These are phyloP conservation scores for Charadrius vociferus DNA, from an alignment of 2,113 vertebrate genomes.

Conservation along the genomic window DNA sequence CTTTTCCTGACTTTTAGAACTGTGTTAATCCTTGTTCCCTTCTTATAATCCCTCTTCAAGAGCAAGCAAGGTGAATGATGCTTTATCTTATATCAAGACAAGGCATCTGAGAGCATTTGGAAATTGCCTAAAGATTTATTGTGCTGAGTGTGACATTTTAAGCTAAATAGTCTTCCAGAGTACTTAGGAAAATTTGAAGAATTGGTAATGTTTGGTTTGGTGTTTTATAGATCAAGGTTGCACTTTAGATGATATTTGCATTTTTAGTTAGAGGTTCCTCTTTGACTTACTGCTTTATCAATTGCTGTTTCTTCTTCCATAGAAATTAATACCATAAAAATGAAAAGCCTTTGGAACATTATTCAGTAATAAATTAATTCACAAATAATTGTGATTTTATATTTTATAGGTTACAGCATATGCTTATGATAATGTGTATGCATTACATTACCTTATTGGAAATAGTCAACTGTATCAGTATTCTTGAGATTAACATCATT, in stretches of 20 bases:
- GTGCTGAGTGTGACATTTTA: not conserved
- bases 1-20: conserved; percentile 66
- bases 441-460: not conserved
- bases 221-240: not conserved
- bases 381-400: not conserved
- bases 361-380: not conserved
- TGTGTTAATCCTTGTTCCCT: conserved; percentile 69
- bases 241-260: not conserved
- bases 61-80: conserved; percentile 72
- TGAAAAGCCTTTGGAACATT: not conserved
- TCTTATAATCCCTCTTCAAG: conserved; percentile 72
- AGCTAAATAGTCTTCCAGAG: not conserved
- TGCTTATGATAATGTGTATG: not conserved
- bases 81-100: conserved; percentile 46
- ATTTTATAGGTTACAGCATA: not conserved
- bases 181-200: not conserved
- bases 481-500: not conserved
- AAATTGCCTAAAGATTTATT: conserved; percentile 1
- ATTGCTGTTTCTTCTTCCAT: not conserved
- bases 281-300: not conserved
- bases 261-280: not conserved
- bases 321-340: not conserved
- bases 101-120: conserved; percentile 11
- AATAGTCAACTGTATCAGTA: not conserved
- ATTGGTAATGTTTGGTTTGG: not conserved